Evolutionary conservation across 2,888 invertebrate genomes (phyloP), one percentile per base, ranked within the genome.

Genomic region (Eristalis arbustorum): DNA sequence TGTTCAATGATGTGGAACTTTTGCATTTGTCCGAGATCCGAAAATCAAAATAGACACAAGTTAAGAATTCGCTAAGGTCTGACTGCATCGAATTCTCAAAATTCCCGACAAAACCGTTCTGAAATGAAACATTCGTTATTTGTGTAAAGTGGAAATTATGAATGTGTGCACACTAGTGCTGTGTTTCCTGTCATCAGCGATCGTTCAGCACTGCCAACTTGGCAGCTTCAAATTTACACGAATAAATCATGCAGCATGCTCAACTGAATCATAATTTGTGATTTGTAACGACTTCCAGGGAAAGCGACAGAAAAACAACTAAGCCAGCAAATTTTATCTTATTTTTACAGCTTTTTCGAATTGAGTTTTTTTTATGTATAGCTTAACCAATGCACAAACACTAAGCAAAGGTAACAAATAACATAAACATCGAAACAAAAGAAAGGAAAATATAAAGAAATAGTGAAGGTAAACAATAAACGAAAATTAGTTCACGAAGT

Each of bases 181-280:
- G 37, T 37, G 37, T 42, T 4, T 3, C n/a, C 5, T 3, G n/a
- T 6, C 4, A 18, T 6, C n/a, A 59, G 25, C 25, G 6, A 25
- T 18, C 23, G 59, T 84, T 67, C 84, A 84, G 84, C 84, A 79
- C 25, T 59, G 59, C 25, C 25, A 59, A 23, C 3, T 25, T 4
- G 13, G 22, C 28, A 67, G 63, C n/a, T 64, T 74, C 37, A 57
- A 62, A 57, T 3, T 25, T 31, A 66, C 40, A 22, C n/a, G n/a
- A 66, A 64, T 31, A 63, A 56, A 10, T 34, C 84, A 84, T 84
- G 84, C 84, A 63, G 5, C 80, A 80, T 84, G 80, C 84, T 42
- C 11, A 31, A 34, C 42, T 49, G 14, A 67, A 56, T 42, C 3
- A 18, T 1, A 6, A 59, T 22, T 40, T 56, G 49, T 13, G 28